These are phyloP conservation scores for Phengaris arion DNA, from an alignment of 2,888 invertebrate species.

Conservation along the genomic window DNA sequence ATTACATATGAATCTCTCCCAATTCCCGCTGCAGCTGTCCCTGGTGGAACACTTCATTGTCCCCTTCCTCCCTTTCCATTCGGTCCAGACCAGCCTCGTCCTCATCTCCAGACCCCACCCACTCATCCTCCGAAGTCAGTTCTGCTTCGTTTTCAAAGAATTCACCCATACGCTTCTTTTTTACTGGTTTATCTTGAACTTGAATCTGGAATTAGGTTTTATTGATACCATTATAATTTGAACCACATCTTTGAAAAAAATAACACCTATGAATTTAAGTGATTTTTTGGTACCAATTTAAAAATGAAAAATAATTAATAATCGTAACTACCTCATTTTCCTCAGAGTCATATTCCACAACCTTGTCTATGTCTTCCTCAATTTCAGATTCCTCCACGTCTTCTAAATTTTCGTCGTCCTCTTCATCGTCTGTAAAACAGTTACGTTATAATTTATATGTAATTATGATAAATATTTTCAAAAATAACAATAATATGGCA, in stretches of 20 bases:
- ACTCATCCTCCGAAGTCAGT: conserved; percentile 91
- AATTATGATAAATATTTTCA: too few species aligned
- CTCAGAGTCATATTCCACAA: conserved; percentile 89
- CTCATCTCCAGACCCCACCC: conserved; percentile 90
- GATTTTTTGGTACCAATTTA: neutral
- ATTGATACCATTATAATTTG: neutral
- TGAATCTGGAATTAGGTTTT: conserved; percentile 52
- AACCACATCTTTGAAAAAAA: too few species aligned
- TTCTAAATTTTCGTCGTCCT: conserved; percentile 59
- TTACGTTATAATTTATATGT: neutral
- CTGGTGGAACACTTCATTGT: conserved; percentile 90
- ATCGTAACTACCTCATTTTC: conserved; percentile 85
- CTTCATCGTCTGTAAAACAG: conserved; percentile 56
- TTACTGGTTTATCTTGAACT: conserved; percentile 47
- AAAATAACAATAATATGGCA: neutral
- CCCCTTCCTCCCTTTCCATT: conserved; percentile 91
- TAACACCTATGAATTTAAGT: too few species aligned
- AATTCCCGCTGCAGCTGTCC: conserved; percentile 88
- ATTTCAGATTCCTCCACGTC: conserved; percentile 57
- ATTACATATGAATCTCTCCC: conserved; percentile 91
- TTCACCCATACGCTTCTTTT: conserved; percentile 78
- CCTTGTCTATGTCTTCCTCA: conserved; percentile 58
- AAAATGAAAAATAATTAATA: conserved; percentile 11
- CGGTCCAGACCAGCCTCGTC: conserved; percentile 89
- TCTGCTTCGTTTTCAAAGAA: conserved; percentile 96